A percentile compares a stretch with the other conserved stretches of the same genome.
Conservation (phyloP, 2,888 invertebrate species). For the Erebia epiphron region DNA sequence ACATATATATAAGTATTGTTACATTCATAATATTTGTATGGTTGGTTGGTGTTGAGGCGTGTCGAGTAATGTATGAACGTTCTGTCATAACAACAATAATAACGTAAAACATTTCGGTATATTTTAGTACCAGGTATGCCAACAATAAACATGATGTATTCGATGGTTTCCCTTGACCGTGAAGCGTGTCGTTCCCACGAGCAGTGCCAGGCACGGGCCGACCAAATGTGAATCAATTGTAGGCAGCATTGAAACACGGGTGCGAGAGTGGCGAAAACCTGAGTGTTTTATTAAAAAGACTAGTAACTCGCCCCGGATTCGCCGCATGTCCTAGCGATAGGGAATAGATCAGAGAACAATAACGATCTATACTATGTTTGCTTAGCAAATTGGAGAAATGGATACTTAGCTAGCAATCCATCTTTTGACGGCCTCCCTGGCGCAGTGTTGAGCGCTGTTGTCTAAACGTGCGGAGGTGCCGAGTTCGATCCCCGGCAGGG, state of each 20-base stretch:
- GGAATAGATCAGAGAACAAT: no score
- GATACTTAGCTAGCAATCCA: no score
- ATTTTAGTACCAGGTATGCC: constrained; percentile 6
- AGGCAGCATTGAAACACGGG: constrained; percentile 12
- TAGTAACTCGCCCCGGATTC: background rate
- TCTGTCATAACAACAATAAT: constrained; percentile 1
- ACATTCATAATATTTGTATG: no score
- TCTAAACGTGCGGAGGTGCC: no score
- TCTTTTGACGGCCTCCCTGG: no score
- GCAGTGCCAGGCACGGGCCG: constrained; percentile 35
- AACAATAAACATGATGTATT: constrained; percentile 24
- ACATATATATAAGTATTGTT: no score
- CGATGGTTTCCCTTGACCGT: constrained; percentile 37
- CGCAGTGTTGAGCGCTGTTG: no score
- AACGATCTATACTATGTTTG: no score
- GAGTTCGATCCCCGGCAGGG: no score
- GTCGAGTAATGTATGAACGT: background rate
- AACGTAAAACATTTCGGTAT: constrained; percentile 1
- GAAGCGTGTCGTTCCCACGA: constrained; percentile 38
- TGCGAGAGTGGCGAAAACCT: background rate
- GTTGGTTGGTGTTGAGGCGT: background rate
- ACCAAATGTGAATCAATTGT: constrained; percentile 17
- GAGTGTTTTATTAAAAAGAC: background rate
- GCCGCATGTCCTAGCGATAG: no score
- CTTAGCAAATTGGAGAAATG: no score